phyloP scores from a whole-genome alignment of 2,797 vertebrate species.

The Ibycter americanus region DNA sequence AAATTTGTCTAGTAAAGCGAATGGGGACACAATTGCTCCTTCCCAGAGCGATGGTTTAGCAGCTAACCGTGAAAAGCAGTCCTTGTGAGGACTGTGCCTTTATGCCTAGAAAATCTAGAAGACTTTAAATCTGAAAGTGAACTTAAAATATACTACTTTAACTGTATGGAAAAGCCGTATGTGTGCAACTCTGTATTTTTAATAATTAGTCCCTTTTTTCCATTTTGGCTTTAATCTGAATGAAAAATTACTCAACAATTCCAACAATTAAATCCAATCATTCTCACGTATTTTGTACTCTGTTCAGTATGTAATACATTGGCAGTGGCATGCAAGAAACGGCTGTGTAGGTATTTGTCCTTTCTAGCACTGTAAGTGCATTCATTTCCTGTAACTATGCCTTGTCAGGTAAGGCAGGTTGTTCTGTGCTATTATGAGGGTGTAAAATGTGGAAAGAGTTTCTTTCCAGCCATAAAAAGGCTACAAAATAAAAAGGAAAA shows the following conservation, averaged over 20 bases:
- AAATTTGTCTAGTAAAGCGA: neutral
- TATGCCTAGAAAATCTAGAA: neutral
- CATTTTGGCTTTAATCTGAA: neutral
- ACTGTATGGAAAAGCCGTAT: neutral
- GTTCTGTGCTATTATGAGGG: neutral
- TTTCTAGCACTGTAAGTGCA: neutral
- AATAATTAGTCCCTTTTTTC: neutral
- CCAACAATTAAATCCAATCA: neutral
- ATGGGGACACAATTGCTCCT: neutral
- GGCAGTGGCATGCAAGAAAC: neutral
- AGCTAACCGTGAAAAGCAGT: neutral
- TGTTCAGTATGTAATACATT: neutral
- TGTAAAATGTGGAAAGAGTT: neutral
- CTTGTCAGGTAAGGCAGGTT: neutral
- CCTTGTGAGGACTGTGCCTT: neutral
- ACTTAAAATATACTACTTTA: neutral
- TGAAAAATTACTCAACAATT: neutral
- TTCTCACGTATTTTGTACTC: neutral
- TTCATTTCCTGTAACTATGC: neutral
- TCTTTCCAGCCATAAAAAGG: neutral
- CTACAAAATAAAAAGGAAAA: neutral
- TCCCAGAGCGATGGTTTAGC: neutral
- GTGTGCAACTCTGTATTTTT: neutral
- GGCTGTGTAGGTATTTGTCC: neutral
- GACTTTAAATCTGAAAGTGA: neutral